These are phyloP conservation scores for Thermophis baileyi DNA, from an alignment of 2,113 vertebrate species.

Conservation along the genomic window DNA sequence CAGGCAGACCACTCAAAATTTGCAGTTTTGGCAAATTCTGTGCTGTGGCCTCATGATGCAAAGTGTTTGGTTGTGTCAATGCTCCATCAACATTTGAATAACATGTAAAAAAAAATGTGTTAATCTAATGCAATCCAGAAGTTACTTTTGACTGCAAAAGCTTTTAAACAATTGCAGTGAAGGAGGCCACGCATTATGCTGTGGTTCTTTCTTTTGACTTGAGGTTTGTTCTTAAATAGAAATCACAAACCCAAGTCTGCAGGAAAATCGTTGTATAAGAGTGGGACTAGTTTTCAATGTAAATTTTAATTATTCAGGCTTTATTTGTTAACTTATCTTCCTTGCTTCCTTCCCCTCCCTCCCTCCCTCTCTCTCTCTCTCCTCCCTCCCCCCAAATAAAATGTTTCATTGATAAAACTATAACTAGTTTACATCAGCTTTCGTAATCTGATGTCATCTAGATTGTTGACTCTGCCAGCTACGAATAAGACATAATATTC, in stretches of 20 bases:
- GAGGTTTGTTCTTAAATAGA: background rate
- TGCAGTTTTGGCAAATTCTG: background rate
- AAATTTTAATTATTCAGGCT: background rate
- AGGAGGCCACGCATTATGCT: background rate
- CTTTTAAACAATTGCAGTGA: background rate
- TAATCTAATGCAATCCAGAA: background rate
- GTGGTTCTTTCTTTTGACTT: background rate
- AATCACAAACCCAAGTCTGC: background rate
- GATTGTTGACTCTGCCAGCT: constrained; percentile 13
- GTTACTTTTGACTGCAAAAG: background rate
- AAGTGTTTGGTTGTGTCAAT: background rate
- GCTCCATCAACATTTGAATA: constrained; percentile 16
- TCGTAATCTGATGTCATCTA: constrained; percentile 1
- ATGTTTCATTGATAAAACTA: background rate
- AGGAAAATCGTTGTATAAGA: background rate
- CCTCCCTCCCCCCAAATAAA: background rate
- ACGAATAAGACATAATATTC: background rate
- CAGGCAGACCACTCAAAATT: background rate
- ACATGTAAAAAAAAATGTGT: constrained; percentile 12
- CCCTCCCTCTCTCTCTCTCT: background rate
- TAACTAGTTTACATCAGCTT: background rate
- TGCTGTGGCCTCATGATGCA: background rate
- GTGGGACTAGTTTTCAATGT: background rate
- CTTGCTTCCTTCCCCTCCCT: background rate
- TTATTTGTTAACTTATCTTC: background rate